phyloP scores from a whole-genome alignment of 2,113 vertebrate species.

The Indicator maculatus region DNA sequence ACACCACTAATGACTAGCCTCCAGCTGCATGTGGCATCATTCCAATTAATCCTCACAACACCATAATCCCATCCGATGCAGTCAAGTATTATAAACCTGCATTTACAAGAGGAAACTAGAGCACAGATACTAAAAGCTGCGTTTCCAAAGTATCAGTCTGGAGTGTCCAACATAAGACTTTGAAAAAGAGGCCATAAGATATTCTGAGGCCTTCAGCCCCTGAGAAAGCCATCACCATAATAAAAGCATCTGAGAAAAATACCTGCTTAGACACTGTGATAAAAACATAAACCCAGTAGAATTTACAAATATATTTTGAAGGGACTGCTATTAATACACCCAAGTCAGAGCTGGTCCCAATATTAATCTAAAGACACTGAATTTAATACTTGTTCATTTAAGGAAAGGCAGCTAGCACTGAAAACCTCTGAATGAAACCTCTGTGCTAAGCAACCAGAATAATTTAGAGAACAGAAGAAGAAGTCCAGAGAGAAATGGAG shows the following conservation, averaged over 20 bases:
- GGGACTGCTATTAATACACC: background rate
- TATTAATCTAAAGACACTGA: background rate
- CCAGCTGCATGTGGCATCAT: too few species aligned
- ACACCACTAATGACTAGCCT: too few species aligned
- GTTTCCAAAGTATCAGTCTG: background rate
- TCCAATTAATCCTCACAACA: constrained; percentile 52
- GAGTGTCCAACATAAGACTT: background rate
- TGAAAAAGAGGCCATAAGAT: background rate
- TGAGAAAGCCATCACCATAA: background rate
- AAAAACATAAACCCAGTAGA: background rate
- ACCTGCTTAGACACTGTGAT: background rate
- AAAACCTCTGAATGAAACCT: constrained; percentile 54
- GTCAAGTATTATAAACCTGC: background rate
- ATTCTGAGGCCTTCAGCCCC: background rate
- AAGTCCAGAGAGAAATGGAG: constrained; percentile 14
- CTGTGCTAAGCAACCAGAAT: constrained; percentile 43
- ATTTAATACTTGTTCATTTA: background rate
- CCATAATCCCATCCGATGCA: constrained; percentile 49
- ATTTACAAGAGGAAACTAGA: constrained; percentile 23
- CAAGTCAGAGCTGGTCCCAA: background rate
- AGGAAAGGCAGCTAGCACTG: background rate
- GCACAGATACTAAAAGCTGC: background rate
- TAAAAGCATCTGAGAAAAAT: background rate
- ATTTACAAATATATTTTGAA: background rate
- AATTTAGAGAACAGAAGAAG: constrained; percentile 43